Percentiles rank a stretch among this genome's conserved stretches.
Conservation (phyloP, 2,888 invertebrate species). For the Beris chalybata region DNA sequence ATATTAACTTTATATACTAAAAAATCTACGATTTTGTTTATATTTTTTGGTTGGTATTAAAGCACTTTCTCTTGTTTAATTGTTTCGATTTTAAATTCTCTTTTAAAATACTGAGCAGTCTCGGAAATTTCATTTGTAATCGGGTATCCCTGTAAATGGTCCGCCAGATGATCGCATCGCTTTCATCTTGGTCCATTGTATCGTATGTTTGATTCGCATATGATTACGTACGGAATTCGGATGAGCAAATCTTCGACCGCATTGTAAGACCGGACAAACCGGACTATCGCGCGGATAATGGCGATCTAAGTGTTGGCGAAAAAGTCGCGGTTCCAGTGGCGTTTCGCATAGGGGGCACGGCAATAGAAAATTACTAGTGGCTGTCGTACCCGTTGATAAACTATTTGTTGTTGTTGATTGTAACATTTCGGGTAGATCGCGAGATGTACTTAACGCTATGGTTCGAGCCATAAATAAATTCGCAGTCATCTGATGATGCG, state of each 20-base stretch:
- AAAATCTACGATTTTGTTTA: no score
- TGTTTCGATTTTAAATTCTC: no score
- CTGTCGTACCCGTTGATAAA: slow-evolving; percentile 50
- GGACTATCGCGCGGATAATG: slow-evolving; percentile 86
- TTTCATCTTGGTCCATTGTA: slow-evolving; percentile 83
- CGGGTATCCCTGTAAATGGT: slow-evolving; percentile 55
- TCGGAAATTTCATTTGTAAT: slow-evolving; percentile 53
- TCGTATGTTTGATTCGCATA: slow-evolving; percentile 80
- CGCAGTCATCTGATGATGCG: slow-evolving; percentile 53
- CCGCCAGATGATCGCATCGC: slow-evolving; percentile 60
- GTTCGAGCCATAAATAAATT: slow-evolving; percentile 56
- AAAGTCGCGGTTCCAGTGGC: slow-evolving; percentile 65
- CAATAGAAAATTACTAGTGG: slow-evolving; percentile 55
- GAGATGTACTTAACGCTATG: slow-evolving; percentile 51
- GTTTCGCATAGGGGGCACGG: slow-evolving; percentile 75
- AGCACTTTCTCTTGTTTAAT: no score
- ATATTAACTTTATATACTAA: no score
- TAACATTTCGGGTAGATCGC: slow-evolving; percentile 53
- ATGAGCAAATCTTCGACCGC: slow-evolving; percentile 76
- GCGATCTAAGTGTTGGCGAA: slow-evolving; percentile 74
- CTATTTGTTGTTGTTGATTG: slow-evolving; percentile 47
- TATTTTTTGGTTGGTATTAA: no score
- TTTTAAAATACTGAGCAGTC: slow-evolving; percentile 4
- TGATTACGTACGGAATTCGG: slow-evolving; percentile 87
- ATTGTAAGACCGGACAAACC: slow-evolving; percentile 75